A percentile compares a stretch with the other conserved stretches of the same genome.
Conservation (phyloP, 2,113 vertebrate species). For the Alaudala cheleensis region DNA sequence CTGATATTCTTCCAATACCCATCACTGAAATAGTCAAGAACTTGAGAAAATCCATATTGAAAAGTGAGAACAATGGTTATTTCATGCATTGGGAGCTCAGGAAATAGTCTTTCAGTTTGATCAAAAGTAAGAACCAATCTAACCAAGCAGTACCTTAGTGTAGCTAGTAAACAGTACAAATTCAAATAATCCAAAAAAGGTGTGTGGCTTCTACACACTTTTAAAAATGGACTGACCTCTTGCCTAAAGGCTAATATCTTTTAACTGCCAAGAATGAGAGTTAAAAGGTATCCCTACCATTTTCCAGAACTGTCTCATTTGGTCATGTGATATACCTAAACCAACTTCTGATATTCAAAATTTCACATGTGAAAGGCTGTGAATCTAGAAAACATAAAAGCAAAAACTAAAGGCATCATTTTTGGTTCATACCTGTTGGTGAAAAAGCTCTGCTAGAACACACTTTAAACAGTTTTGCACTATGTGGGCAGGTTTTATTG, state of each 20-base stretch:
- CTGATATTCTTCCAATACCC: not conserved
- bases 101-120: not conserved
- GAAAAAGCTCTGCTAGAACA: not conserved
- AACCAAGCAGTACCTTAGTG: not conserved
- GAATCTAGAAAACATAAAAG: too few species aligned
- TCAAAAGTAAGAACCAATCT: not conserved
- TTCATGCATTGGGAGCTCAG: not conserved
- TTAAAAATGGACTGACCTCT: not conserved
- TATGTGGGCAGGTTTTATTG: not conserved
- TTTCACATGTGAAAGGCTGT: not conserved
- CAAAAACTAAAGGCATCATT: too few species aligned
- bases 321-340: not conserved
- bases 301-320: not conserved
- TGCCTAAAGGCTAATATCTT: not conserved
- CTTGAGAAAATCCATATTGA: not conserved
- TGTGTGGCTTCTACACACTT: not conserved
- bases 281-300: not conserved
- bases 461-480: not conserved
- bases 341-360: not conserved
- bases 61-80: not conserved
- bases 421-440: not conserved
- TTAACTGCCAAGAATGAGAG: not conserved
- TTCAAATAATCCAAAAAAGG: not conserved
- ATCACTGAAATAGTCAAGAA: not conserved
- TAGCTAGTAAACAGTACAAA: not conserved